Conservation (phyloP, 1,140 invertebrate genomes). For the Macrocentrus cingulum region DNA sequence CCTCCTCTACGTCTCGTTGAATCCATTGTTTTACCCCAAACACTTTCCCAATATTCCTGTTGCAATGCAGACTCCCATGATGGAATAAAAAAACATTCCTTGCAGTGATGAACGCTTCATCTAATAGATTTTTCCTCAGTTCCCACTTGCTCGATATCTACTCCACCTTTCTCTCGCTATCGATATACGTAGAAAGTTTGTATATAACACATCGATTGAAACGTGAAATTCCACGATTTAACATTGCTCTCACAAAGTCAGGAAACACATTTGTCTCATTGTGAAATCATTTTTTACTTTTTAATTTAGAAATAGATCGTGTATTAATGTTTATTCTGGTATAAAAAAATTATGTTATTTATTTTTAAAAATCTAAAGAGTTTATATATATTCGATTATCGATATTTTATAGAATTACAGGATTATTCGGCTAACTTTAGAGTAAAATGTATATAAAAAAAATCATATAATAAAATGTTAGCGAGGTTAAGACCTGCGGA, state of each 20-base stretch:
- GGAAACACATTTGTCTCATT: too few relatives aligned
- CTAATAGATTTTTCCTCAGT: not conserved
- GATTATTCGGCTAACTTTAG: too few relatives aligned
- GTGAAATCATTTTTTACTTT: too few relatives aligned
- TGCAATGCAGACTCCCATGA: too few relatives aligned
- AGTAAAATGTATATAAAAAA: too few relatives aligned
- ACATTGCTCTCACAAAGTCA: not conserved
- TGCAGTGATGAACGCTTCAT: conserved; percentile 6
- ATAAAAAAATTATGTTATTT: too few relatives aligned
- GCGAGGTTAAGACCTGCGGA: not conserved
- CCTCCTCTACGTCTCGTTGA: not conserved
- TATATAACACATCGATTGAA: conserved; percentile 9
- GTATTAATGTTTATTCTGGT: too few relatives aligned
- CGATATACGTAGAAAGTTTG: conserved; percentile 1
- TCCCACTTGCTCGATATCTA: not conserved
- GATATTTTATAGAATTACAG: too few relatives aligned
- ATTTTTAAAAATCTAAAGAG: too few relatives aligned
- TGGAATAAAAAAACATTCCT: not conserved
- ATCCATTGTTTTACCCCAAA: not conserved
- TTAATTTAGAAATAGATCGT: too few relatives aligned
- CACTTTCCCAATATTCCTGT: conserved; percentile 10
- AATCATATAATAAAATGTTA: not conserved
- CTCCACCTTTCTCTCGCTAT: conserved; percentile 14
- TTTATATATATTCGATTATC: too few relatives aligned
- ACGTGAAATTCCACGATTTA: not conserved